Percentiles rank a stretch among this genome's conserved stretches.
These are phyloP conservation scores for Brachionus plicatilis DNA, from an alignment of 1,140 invertebrate species.

Conservation along the genomic window DNA sequence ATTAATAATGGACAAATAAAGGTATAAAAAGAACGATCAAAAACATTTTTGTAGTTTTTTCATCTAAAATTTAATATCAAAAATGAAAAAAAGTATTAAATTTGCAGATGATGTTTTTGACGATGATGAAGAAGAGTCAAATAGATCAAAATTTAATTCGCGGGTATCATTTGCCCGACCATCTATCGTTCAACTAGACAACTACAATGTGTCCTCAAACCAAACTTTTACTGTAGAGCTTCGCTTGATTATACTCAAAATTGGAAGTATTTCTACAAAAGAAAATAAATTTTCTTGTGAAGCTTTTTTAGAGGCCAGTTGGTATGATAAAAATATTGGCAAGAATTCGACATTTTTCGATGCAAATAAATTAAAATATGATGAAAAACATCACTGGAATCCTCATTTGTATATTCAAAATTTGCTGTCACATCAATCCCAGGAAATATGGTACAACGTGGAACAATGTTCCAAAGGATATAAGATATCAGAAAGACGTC, in stretches of 20 bases:
- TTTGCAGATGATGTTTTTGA: slow-evolving; percentile 21
- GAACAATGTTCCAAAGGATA: not conserved
- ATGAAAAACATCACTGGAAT: not conserved
- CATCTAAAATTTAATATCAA: not conserved
- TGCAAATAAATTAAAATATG: not conserved
- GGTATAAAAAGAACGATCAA: not conserved
- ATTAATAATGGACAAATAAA: not conserved
- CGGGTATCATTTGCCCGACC: not conserved
- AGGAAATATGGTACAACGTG: slow-evolving; percentile 18
- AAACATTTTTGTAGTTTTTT: not conserved
- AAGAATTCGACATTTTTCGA: not conserved
- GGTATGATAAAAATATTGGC: not conserved
- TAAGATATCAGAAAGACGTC: not conserved
- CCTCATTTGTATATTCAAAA: slow-evolving; percentile 31
- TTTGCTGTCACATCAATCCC: not conserved
- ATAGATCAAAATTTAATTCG: not conserved
- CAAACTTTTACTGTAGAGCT: slow-evolving; percentile 28
- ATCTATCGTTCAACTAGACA: not conserved
- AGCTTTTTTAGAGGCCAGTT: slow-evolving; percentile 9
- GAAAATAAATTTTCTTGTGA: slow-evolving; percentile 32
- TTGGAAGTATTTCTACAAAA: not conserved
- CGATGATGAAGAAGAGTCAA: not conserved
- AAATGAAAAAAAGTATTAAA: slow-evolving; percentile 28
- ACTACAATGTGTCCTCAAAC: not conserved
- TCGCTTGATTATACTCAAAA: slow-evolving; percentile 10